Evolutionary conservation across 2,113 vertebrate species (phyloP), one percentile per base, ranked within the genome.

Genomic region (Mesitornis unicolor): DNA sequence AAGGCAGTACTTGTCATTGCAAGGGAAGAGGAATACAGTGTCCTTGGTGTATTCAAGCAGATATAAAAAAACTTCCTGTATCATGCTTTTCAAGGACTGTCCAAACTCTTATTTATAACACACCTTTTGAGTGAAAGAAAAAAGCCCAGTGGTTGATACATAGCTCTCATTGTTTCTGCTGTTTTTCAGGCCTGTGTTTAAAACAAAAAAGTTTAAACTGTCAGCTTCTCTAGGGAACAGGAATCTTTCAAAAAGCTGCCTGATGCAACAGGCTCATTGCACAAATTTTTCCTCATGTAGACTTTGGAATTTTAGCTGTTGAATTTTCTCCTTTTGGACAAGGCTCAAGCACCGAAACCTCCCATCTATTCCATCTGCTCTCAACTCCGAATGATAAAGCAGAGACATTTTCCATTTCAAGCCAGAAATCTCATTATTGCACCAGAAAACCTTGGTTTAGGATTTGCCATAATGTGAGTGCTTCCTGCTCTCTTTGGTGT

Each of bases 401-500:
- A 35, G 38, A 89, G 28, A 15, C 35, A 21, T 19, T 64, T 86
- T 35, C 33, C 36, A 51, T 73, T 68, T 64, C 74, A 65, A 40
- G 25, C 16, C 63, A 77, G 19, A 77, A 48, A 18, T 67, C 25
- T 38, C 22, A 15, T n/a, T 50, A 19, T 26, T 60, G n/a, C 36
- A 35, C 21, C n/a, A 43, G 43, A 20, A 51, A 54, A 21, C 9
- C 8, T 38, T n/a, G 10, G 9, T 61, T 56, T 10, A n/a, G 31
- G 26, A 43, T 80, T 76, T 73, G 50, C 16, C 10, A 5, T 10
- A 10, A 11, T 14, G 8, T 3, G 4, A 18, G 43, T 3, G 11
- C 16, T 59, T 54, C 35, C 36, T 45, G 16, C 40, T 42, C 8
- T 8, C 31, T 24, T 54, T 1, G 3, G 51, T 6, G 1, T 1